Base-by-base conservation (phyloP, 2,113 vertebrate species). In the Anolis carolinensis region DNA sequence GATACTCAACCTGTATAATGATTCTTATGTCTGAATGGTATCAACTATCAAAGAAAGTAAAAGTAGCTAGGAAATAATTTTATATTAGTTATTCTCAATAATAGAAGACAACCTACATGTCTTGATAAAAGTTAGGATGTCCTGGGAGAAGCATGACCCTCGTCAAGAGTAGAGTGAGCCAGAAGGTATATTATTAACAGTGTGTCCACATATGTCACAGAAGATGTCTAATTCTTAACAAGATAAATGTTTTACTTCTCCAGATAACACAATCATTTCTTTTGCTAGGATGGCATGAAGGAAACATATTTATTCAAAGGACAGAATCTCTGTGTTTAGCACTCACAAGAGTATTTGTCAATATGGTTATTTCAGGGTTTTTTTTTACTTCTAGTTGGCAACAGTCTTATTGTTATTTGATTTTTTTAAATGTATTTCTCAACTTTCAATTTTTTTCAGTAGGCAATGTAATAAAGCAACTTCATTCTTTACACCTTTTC, bases 391-490 rank as follows among this genome's bases (percentile, higher is more conserved):
- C 5, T 30, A 67, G 21, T 3, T 13, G 75, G 44, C 36, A 23
- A n/a, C 6, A 67, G 32, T 27, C 59, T 81, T 86, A 81, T 34
- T 74, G 14, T 65, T 75, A 75, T 75, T 75, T 50, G 18, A 30
- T 50, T 48, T 74, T 77, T 48, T 52, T 25, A 63, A 72, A 86
- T 48, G 7, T 3, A 50, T 55, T 70, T 55, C 48, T 36, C 59
- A 74, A 39, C 32, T 63, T 76, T 59, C 68, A 73, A 65, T 14
- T n/a, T 21, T 86, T 90, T 72, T 68, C 86, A 94, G 81, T 89
- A 81, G 68, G 32, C 68, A 2, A 30, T 25, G 2, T 82, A 78
- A 93, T 87, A 67, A 89, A 48, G 88, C 90, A 92, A 82, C 90
- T 86, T 75, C 74, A 5, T 75, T 90, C 52, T 85, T 87, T 83